Evolutionary conservation across 2,888 invertebrate genomes (phyloP), one percentile per base, ranked within the genome.

Genomic region (Anoplius nigerrimus): DNA sequence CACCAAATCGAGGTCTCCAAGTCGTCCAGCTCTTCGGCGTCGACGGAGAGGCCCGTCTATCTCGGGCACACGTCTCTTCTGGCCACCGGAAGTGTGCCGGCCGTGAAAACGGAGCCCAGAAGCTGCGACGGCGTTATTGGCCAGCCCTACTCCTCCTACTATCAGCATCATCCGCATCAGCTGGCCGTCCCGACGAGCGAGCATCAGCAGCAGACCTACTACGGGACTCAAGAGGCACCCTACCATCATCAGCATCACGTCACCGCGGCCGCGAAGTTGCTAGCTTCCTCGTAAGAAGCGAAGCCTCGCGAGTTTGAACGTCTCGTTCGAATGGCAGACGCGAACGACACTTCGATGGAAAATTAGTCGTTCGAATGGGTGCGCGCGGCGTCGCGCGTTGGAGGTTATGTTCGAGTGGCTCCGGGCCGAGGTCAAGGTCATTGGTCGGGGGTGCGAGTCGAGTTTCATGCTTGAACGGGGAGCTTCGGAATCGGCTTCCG

Each of bases 161-260:
- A 89, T 64, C 89, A 89, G 58, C 88, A 88, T 72, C 88, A 88
- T 72, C 88, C 89, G 6, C 89, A 89, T 76, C 89, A 89, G 68
- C 75, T 88, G 0, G 84, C 84, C 16, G 80, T 84, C 2, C 75
- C 86, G 2, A 77, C 81, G 46, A 85, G 84, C 75, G 87, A 87
- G 58, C 87, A 88, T 62, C 86, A 86, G 59, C 88, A 88, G 66
- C 84, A 86, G 60, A 83, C 81, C 34, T 88, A 88, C 43, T 88
- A 88, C 69, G 81, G 85, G 2, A 75, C 85, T 13, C 88, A 89
- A 62, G 95, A 94, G 74, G 91, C 93, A 72, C 94, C 95, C 27
- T 95, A 95, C 89, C 94, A 95, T 86, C 95, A 95, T 89, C 95
- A 95, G 87, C 95, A 95, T 86, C 95, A 95, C 90, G 95, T 95